These are phyloP conservation scores for Corythoichthys intestinalis DNA, from an alignment of 2,113 vertebrate species.

Conservation along the genomic window DNA sequence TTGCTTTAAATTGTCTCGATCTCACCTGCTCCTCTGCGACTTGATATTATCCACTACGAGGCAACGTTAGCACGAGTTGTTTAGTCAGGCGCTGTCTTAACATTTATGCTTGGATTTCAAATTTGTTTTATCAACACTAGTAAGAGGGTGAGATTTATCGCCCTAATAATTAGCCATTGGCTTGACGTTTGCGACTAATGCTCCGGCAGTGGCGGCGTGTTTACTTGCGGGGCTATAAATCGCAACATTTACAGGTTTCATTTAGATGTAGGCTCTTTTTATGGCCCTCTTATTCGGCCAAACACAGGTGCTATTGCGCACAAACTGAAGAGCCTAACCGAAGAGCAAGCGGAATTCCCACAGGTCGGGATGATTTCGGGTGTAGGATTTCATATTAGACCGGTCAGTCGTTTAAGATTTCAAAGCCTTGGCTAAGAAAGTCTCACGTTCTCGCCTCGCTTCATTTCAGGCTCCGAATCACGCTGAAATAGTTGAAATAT, in stretches of 20 bases:
- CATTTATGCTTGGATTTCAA: constrained; percentile 7
- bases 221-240: constrained; percentile 3
- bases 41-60: neutral
- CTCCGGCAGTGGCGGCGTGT: constrained; percentile 5
- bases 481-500: constrained; percentile 23
- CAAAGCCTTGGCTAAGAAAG: no score
- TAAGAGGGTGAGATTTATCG: constrained; percentile 20
- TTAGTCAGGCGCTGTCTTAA: constrained; percentile 24
- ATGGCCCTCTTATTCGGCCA: neutral
- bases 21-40: constrained; percentile 3
- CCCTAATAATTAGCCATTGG: neutral
- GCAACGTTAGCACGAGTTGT: neutral
- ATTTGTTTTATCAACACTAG: constrained; percentile 6
- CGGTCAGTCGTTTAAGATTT: no score
- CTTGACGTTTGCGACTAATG: constrained; percentile 9
- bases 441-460: neutral
- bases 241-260: constrained; percentile 5
- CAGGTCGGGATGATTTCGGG: no score
- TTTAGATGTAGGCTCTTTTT: neutral
- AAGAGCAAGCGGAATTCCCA: no score
- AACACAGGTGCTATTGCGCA: neutral
- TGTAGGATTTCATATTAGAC: no score
- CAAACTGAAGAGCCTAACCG: neutral
- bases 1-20: neutral
- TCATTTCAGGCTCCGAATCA: constrained; percentile 19